Evolutionary conservation across 2,888 invertebrate genomes (phyloP).

Genomic region (Epistrophella euchroma): DNA sequence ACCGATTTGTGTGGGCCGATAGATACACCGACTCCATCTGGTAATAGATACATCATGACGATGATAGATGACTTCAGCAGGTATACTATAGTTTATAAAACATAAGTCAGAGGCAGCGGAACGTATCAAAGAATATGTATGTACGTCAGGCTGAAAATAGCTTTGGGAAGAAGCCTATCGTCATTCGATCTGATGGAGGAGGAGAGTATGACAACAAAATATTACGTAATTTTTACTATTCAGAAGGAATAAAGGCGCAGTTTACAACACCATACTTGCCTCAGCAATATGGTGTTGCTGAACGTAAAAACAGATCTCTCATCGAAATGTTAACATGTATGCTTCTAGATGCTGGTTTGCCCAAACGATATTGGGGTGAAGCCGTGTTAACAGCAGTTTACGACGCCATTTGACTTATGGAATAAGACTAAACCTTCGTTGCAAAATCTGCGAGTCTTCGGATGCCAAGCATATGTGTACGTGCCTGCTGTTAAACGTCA

Average conservation of each 20-base stretch:
- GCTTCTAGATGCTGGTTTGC: too few species aligned
- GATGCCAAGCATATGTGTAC: too few species aligned
- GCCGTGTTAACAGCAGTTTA: background rate
- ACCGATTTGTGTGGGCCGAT: too few species aligned
- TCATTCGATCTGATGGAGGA: constrained; percentile 54
- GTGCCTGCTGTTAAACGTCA: too few species aligned
- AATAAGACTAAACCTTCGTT: background rate
- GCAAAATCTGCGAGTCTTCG: too few species aligned
- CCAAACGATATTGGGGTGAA: too few species aligned
- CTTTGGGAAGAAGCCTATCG: constrained; percentile 23
- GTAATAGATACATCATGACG: too few species aligned
- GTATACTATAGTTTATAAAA: constrained; percentile 19
- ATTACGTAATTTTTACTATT: background rate
- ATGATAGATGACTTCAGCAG: constrained; percentile 8
- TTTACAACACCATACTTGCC: constrained; percentile 21
- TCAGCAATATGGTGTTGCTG: constrained; percentile 27
- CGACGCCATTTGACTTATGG: constrained; percentile 23
- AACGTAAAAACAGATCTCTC: constrained; percentile 31
- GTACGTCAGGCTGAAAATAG: constrained; percentile 31
- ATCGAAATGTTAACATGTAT: constrained; percentile 24
- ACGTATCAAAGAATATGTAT: too few species aligned
- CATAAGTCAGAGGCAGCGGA: background rate
- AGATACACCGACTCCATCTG: too few species aligned
- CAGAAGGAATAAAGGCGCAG: constrained; percentile 29
- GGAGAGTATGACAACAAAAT: constrained; percentile 75